A percentile compares a stretch with the other conserved stretches of the same genome.
These are phyloP conservation scores for Corvus cornix DNA, from an alignment of 2,113 vertebrate genomes.

Conservation along the genomic window DNA sequence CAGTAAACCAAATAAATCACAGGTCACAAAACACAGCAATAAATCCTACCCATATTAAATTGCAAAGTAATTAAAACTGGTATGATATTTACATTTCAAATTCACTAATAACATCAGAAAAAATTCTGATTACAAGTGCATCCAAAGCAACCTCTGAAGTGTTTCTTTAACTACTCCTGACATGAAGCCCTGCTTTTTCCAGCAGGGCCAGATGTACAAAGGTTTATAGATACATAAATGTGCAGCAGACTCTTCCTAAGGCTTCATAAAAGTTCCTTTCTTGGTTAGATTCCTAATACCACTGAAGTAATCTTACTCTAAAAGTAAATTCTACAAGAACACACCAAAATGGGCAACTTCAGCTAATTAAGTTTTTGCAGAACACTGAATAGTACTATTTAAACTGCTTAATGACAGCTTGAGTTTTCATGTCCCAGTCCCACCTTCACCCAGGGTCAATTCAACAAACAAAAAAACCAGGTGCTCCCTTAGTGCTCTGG, in stretches of 20 bases:
- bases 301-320: not conserved
- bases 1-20: constrained; percentile 48
- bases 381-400: not conserved
- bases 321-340: not conserved
- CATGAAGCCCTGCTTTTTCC: not conserved
- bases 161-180: not conserved
- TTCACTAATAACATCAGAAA: constrained; percentile 26
- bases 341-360: not conserved
- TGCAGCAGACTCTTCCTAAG: not conserved
- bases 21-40: constrained; percentile 46
- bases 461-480: not conserved
- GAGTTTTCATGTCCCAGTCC: not conserved
- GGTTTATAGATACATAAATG: not conserved
- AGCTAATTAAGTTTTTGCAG: not conserved
- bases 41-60: constrained; percentile 27
- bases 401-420: not conserved
- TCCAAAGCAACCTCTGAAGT: not conserved
- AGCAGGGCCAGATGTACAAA: not conserved
- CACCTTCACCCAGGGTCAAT: not conserved
- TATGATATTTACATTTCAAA: constrained; percentile 35
- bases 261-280: not conserved
- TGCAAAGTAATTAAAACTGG: constrained; percentile 53
- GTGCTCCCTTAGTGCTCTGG: not conserved
- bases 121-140: not conserved
- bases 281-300: not conserved